Evolutionary conservation across 2,113 vertebrate species (phyloP), one percentile per base, ranked within the genome.

Genomic region (Cynocephalus volans): DNA sequence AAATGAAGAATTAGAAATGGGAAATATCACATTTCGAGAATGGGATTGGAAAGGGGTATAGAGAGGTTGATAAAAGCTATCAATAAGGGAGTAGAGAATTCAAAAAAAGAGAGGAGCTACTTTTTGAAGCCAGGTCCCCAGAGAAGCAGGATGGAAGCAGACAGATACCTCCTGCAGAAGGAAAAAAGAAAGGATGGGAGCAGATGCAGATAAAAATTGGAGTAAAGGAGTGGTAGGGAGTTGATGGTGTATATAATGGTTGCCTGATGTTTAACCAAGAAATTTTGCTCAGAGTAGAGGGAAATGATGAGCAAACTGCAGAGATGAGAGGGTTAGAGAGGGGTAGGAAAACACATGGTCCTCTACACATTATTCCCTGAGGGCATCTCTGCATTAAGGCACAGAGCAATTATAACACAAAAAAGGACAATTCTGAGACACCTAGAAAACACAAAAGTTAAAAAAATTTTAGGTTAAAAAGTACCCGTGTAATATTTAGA

Each of bases 391-490:
- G 24, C 54, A 90, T 65, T 58, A 94, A 90, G 81, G 69, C 31
- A 67, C 26, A 83, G 21, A 70, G 8, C 88, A 90, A 92, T 93
- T 86, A 87, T 11, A 72, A 95, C 28, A 88, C 41, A 26, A 31
- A 67, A 86, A 90, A 90, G 62, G 48, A 90, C 14, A 96, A 76
- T 89, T n/a, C 26, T 26, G 52, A 84, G 79, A 72, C 12, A 88
- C 23, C 50, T 8, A 72, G 54, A 60, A 75, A 80, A 67, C 18
- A 21, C 36, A 70, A 36, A 70, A 70, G n/a, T 70, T 4, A 70
- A 70, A 70, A 79, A 81, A 79, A 28, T 23, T 94, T 94, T 64
- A 85, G 28, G 19, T 31, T 82, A 45, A 81, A 54, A 85, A 93
- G 17, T 58, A 72, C 88, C 69, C 76, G 19, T 48, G 17, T 75